Percentiles rank a stretch among this genome's conserved stretches.
Conservation (phyloP, 2,797 vertebrate species). For the Rhinophrynus dorsalis region DNA sequence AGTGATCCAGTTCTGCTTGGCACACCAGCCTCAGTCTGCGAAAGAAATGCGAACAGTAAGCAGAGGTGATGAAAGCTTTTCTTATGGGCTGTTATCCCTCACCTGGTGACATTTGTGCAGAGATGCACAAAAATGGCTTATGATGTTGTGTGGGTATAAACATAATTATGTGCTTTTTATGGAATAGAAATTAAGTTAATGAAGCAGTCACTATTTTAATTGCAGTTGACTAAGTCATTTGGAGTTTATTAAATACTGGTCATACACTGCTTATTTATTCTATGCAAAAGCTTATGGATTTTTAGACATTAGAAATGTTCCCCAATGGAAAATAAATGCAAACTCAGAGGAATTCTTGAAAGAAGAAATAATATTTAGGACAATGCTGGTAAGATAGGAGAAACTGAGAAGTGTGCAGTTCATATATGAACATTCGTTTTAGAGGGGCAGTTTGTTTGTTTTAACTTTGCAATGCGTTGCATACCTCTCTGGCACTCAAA, state of each 20-base stretch:
- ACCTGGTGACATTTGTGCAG: conserved; percentile 25
- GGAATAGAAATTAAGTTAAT: conserved; percentile 26
- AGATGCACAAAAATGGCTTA: conserved; percentile 10
- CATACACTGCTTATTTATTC: neutral
- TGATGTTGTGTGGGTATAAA: conserved; percentile 13
- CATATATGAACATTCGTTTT: neutral
- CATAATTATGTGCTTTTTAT: conserved; percentile 11
- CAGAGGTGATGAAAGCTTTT: neutral
- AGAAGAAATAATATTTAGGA: neutral
- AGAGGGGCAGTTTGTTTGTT: too few species aligned
- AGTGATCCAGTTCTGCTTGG: too few species aligned
- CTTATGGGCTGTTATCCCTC: neutral
- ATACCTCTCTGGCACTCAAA: too few species aligned
- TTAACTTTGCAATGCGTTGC: too few species aligned
- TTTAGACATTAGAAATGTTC: conserved; percentile 5
- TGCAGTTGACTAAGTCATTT: conserved; percentile 11
- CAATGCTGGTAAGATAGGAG: neutral
- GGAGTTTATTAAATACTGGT: conserved; percentile 7
- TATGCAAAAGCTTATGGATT: neutral
- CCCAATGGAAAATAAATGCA: conserved; percentile 4
- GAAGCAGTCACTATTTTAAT: conserved; percentile 14
- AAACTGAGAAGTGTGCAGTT: neutral
- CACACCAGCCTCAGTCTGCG: too few species aligned
- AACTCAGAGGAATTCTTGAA: neutral
- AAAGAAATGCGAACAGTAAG: conserved; percentile 18